Evolutionary conservation across 2,113 vertebrate species (phyloP).

Genomic region (Egretta garzetta): DNA sequence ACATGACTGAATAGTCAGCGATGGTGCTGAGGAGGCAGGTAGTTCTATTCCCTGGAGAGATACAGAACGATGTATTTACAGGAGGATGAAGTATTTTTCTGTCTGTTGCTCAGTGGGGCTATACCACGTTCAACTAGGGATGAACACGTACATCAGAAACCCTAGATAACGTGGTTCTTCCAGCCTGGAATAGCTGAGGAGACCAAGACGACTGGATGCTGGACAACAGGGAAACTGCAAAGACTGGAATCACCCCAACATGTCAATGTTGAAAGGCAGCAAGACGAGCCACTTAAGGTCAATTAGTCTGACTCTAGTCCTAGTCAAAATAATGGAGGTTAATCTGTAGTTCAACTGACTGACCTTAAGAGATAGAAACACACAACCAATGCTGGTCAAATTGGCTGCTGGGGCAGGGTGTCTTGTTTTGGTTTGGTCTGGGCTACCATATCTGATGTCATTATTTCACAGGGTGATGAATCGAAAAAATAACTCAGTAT

Average conservation of each 20-base stretch:
- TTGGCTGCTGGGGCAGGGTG: background rate
- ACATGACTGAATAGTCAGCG: background rate
- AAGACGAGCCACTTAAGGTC: background rate
- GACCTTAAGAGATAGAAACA: background rate
- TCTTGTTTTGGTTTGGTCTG: background rate
- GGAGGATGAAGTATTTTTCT: background rate
- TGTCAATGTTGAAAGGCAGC: background rate
- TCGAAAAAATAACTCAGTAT: background rate
- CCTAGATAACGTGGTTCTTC: background rate
- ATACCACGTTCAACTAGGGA: fast-evolving
- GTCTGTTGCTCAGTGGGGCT: background rate
- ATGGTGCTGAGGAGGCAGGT: fast-evolving
- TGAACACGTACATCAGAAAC: background rate
- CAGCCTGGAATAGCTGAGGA: background rate
- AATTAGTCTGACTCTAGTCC: background rate
- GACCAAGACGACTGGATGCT: fast-evolving
- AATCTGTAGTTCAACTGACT: background rate
- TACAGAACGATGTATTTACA: fast-evolving
- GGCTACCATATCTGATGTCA: background rate
- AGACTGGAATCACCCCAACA: background rate
- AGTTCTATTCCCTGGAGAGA: background rate
- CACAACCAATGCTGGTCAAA: background rate
- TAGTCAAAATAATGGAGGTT: background rate
- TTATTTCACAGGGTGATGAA: background rate
- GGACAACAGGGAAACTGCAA: background rate